Evolutionary conservation across 2,113 vertebrate species (phyloP), one percentile per base, ranked within the genome.

Genomic region (Butorides virescens): DNA sequence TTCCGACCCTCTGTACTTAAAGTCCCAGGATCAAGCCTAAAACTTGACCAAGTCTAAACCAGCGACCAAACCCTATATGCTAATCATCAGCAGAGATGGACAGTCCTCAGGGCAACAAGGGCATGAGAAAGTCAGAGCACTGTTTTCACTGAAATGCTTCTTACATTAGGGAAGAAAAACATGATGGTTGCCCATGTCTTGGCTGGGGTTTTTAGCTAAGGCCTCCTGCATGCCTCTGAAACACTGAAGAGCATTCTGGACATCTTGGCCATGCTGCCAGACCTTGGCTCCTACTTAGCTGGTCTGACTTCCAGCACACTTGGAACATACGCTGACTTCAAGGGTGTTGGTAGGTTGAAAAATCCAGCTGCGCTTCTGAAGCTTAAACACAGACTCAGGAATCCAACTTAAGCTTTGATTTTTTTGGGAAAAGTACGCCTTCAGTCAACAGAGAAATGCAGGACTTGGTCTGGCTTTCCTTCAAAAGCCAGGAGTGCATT

Each of bases 311-410:
- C 66, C 89, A 96, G 58, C 80, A 66, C 53, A n/a, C 80, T 91
- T 95, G 90, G 87, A 96, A 81, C 66, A 65, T 59, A 75, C 0
- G 0, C 58, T 37, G 32, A 79, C 86, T 95, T 85, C 61, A 82
- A 85, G 80, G 39, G 56, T 87, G 82, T 91, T 75, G 73, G 79
- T 86, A 55, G 73, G 73, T 16, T 94, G 68, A 90, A 92, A 92
- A 96, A 96, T 89, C 76, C 91, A 95, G 76, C 94, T 95, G 83
- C 73, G 39, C 88, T 96, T 93, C 77, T 96, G 79, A 89, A 87
- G 65, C 65, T 94, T 82, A 93, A 92, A 89, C 61, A 75, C 49
- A 78, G 83, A 36, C 62, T 93, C 2, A 0, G 67, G 81, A 93
- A 93, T 88, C 78, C 82, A 86, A 32, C 58, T 94, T 62, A 53